Evolutionary conservation across 1,140 invertebrate species (phyloP), one percentile per base, ranked within the genome.

Genomic region (Vanessa atalanta): DNA sequence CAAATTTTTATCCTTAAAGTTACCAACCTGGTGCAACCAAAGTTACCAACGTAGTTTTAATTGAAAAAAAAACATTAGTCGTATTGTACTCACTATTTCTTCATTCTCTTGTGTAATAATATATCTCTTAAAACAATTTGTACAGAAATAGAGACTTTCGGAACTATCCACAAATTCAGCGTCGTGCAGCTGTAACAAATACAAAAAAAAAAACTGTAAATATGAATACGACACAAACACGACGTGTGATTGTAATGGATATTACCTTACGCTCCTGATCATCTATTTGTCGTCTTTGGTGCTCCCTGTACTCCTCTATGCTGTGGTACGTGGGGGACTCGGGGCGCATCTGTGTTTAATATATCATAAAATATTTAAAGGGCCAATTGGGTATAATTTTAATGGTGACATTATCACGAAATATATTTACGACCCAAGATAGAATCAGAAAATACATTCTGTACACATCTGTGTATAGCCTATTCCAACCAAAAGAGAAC

Each of bases 41-140:
- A 20, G 20, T 20, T 20, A 20, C 20, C 20, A 20, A 20, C 0
- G 31, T 37, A 37, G 7, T 5, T 37, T 7, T 37, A 37, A 37
- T 4, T 37, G 31, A 37, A 37, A 37, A 37, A 37, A 20, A 20
- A 20, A 20, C 20, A 20, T 20, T 43, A 31, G 3, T 31, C 8
- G 8, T 43, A 9, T 43, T 43, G 37, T 43, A 85, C 85, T 86
- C 72, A 89, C 88, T 63, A 87, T 79, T 78, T 90, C 87, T 37
- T 89, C 84, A 47, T 86, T 83, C n/a, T 65, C 68, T 15, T 84
- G 83, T 4, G 83, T 75, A 14, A 88, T 60, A 9, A 86, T 75
- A 76, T 89, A 92, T 83, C 85, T 84, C 72, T 89, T 90, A 82
- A 90, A 92, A 72, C 90, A 90, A 74, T 92, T 92, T 12, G 88